Evolutionary conservation across 2,797 vertebrate species (phyloP).

Genomic region (Chiroxiphia lanceolata): DNA sequence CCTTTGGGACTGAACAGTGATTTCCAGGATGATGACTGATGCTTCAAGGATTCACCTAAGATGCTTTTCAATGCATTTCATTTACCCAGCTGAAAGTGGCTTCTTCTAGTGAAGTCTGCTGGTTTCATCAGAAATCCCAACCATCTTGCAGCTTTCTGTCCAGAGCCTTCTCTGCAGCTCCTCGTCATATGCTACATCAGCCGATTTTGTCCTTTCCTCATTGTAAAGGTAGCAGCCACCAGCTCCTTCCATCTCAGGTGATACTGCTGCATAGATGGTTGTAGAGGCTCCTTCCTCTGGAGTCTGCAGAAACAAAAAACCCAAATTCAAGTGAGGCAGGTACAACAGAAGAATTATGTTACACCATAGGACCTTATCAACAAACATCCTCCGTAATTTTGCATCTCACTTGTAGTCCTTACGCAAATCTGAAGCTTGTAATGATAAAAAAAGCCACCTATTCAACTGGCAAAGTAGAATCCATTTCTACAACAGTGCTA

Average conservation of each 20-base stretch:
- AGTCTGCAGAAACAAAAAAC: constrained; percentile 73
- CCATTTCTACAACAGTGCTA: not conserved
- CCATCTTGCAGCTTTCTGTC: constrained; percentile 83
- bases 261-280: constrained; percentile 77
- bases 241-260: constrained; percentile 82
- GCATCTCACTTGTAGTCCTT: not conserved
- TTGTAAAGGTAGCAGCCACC: constrained; percentile 89
- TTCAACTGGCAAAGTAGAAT: not conserved
- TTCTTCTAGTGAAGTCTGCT: constrained; percentile 2
- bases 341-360: not conserved
- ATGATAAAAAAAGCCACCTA: not conserved
- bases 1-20: constrained; percentile 60
- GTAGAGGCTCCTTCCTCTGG: constrained; percentile 88
- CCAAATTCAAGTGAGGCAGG: not conserved
- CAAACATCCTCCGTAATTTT: not conserved
- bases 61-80: constrained; percentile 20
- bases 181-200: constrained; percentile 75
- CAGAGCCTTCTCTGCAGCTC: constrained; percentile 84
- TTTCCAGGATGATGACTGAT: constrained; percentile 59
- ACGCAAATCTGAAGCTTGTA: not conserved
- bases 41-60: constrained; percentile 36
- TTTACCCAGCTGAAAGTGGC: not conserved
- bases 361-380: not conserved
- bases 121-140: constrained; percentile 68
- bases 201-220: constrained; percentile 79